Base-by-base conservation (phyloP, 2,113 vertebrate genomes). In the Brevimyrus niger region DNA sequence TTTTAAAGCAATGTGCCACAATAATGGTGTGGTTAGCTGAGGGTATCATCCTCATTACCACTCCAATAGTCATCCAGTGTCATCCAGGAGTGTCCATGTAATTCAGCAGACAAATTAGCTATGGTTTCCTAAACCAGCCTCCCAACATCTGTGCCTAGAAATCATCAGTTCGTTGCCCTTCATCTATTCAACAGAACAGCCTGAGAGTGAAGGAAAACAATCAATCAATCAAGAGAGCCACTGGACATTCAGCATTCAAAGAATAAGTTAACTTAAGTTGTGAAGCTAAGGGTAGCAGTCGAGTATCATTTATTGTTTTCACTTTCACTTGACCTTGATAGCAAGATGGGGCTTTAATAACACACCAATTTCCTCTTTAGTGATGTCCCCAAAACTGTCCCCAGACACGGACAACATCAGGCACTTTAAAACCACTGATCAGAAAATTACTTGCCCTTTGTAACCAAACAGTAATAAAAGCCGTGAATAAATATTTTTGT, bases 131-230 rank as follows among this genome's bases (percentile, higher is more conserved):
- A 91, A 91, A 91, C 88, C 65, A 86, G 42, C 88, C 84, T 73
- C 55, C 88, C 90, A 91, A 90, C 91, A 90, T 92, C 35, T 51
- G 80, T 84, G 89, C 93, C 91, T 92, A 92, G 92, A 91, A 92
- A 91, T 92, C 85, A 15, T n/a, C 87, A 73, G 89, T 91, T 88
- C 27, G 87, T 92, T 92, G 89, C 82, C 89, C 89, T 90, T 80
- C 88, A 69, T 31, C 1, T 11, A 69, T 69, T 80, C 13, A 80
- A 76, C 2, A 38, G 31, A 27, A 11, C 15, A 21, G 80, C 87
- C 31, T 44, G 17, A 23, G 47, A 69, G 65, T 10, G 69, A 76
- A 47, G 3, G n/a, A 35, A 65, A 80, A 19, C 3, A 38, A 80
- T 42, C 73, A 76, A 38, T 27, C 27, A 38, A 76, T 35, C 38